These are phyloP conservation scores for Cyrtodaria siliqua DNA, from an alignment of 2,888 invertebrate genomes.

Conservation along the genomic window DNA sequence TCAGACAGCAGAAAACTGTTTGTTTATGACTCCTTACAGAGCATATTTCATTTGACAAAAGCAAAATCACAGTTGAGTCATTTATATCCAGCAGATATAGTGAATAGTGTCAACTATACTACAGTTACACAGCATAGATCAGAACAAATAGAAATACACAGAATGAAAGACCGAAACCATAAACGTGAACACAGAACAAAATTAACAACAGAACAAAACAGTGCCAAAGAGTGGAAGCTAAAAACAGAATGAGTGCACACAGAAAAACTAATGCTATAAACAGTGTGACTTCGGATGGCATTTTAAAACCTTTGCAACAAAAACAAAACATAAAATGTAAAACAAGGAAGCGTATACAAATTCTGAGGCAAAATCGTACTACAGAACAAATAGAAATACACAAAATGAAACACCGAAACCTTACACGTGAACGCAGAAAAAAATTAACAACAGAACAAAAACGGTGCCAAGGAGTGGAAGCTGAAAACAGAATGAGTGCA, in stretches of 20 bases:
- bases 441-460: no score
- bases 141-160: conserved; percentile 8
- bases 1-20: conserved; percentile 4
- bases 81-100: conserved; percentile 12
- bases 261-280: not conserved
- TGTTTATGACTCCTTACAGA: conserved; percentile 23
- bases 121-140: conserved; percentile 5
- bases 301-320: conserved; percentile 17
- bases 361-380: not conserved
- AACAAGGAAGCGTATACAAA: conserved; percentile 8
- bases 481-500: no score
- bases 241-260: not conserved
- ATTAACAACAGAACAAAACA: not conserved
- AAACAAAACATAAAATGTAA: conserved; percentile 10
- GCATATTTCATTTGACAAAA: conserved; percentile 15
- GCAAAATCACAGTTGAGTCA: conserved; percentile 10
- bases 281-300: not conserved
- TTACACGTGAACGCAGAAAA: no score
- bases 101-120: conserved; percentile 10
- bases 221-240: not conserved
- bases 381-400: not conserved
- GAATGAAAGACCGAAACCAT: conserved; percentile 12
- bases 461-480: no score
- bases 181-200: conserved; percentile 8
- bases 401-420: not conserved